These are phyloP conservation scores for Thereva unica DNA, from an alignment of 2,888 invertebrate genomes.

Conservation along the genomic window DNA sequence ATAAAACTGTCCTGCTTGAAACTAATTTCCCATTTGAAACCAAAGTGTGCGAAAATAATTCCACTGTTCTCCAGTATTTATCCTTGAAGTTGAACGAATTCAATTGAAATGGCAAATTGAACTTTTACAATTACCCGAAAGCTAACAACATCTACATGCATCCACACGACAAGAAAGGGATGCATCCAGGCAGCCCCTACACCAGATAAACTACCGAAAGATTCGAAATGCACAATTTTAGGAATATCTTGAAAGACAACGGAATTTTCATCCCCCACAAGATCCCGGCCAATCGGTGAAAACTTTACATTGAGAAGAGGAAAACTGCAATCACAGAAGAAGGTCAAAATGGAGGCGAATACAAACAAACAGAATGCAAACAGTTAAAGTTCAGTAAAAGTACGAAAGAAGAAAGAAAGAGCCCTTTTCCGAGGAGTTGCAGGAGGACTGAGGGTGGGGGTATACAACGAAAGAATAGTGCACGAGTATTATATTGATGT, in stretches of 20 bases:
- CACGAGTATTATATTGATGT: conserved; percentile 18
- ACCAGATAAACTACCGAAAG: too few relatives aligned
- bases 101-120: conserved; percentile 35
- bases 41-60: conserved; percentile 8
- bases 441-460: neutral
- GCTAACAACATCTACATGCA: conserved; percentile 19
- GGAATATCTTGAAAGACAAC: conserved; percentile 21
- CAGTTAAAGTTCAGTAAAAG: neutral
- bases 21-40: neutral
- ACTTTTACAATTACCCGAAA: conserved; percentile 34
- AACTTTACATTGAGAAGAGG: conserved; percentile 7
- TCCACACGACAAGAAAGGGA: conserved; percentile 2
- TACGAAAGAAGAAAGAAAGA: neutral
- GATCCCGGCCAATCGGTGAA: conserved; percentile 7
- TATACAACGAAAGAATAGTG: conserved; percentile 2
- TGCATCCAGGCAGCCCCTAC: neutral
- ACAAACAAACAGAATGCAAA: conserved; percentile 25
- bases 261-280: conserved; percentile 17
- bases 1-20: too few relatives aligned
- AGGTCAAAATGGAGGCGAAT: conserved; percentile 15
- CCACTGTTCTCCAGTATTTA: neutral
- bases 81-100: conserved; percentile 18
- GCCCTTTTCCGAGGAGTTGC: neutral
- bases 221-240: conserved; percentile 8
- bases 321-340: conserved; percentile 13